Base-by-base conservation (phyloP, 2,888 invertebrate genomes). In the Andrena marginata region DNA sequence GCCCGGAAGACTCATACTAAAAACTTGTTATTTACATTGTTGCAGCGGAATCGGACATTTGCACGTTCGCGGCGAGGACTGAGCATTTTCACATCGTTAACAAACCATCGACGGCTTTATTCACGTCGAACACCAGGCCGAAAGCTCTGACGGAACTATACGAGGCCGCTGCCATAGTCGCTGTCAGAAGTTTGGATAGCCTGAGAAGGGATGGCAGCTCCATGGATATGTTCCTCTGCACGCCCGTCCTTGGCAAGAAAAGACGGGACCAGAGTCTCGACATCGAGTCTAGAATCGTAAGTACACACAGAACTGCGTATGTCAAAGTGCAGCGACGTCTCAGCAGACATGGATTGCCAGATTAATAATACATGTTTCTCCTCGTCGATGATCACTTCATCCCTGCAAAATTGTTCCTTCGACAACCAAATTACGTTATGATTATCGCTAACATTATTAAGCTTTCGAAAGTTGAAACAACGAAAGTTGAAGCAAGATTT, bases 11-110 rank as follows among this genome's bases (percentile, higher is more conserved):
- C 42, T 42, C 42, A 2, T n/a, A 26, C 48, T 70, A 54, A 70
- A 4, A 10, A 26, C 4, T 8, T 29, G 16, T 31, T 69, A 3
- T 54, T 73, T 51, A 5, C 2, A 54, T 23, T 84, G 80, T 88
- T 88, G 70, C 96, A 98, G 98, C 98, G 94, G 98, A 98, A 95
- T 97, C 98, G 93, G 98, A 98, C 95, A 97, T 98, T 95, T 97
- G 97, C 92, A 96, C 97, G 94, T 98, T 98, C 95, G 97, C 97
- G 89, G 94, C 96, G 91, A 96, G 97, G 93, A 97, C 96, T 95
- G 95, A 96, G 90, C 97, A 98, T 95, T 98, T 96, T 95, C 96
- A 95, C 93, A 95, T 97, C 90, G 95, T 95, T 92, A 96, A 96
- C 93, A 95, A 96, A 90, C 95, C 96, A 93, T 95, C 96, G 92